Evolutionary conservation across 1,140 invertebrate genomes (phyloP).

Genomic region (Drosophila chauvacae): DNA sequence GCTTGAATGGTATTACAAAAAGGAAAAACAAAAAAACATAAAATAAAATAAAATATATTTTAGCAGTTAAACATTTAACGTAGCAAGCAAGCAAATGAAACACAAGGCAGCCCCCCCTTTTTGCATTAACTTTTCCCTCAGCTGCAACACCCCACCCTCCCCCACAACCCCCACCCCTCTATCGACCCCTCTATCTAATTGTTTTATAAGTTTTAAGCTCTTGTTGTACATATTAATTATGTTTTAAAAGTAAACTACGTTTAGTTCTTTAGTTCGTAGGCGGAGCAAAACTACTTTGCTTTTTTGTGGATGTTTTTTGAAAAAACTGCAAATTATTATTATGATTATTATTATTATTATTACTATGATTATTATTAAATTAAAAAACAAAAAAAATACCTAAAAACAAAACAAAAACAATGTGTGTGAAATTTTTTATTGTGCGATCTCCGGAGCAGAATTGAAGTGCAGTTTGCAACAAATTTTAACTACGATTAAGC

Average conservation of each 20-base stretch:
- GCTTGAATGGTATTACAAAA: slow-evolving; percentile 58
- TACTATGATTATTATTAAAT: slow-evolving; percentile 58
- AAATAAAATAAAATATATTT: slow-evolving; percentile 44
- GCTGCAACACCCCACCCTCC: slow-evolving; percentile 13
- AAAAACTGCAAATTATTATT: slow-evolving; percentile 78
- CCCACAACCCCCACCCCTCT: slow-evolving; percentile 12
- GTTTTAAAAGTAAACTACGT: slow-evolving; percentile 45
- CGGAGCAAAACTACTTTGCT: slow-evolving; percentile 70
- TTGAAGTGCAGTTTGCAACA: slow-evolving; percentile 53
- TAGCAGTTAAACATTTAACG: slow-evolving; percentile 49
- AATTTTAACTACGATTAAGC: slow-evolving; percentile 65
- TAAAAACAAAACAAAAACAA: slow-evolving; percentile 38
- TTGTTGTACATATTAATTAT: slow-evolving; percentile 73
- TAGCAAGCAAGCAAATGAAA: slow-evolving; percentile 18
- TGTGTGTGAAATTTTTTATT: slow-evolving; percentile 68
- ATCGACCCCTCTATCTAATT: slow-evolving; percentile 33
- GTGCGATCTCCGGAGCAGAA: slow-evolving; percentile 64
- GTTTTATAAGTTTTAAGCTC: slow-evolving; percentile 77
- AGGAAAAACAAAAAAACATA: slow-evolving; percentile 33
- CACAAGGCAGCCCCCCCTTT: slow-evolving; percentile 31
- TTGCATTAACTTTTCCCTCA: slow-evolving; percentile 26
- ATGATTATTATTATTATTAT: slow-evolving; percentile 42
- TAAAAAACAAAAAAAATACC: slow-evolving; percentile 22
- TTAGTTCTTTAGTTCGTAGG: slow-evolving; percentile 53
- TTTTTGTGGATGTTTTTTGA: slow-evolving; percentile 73